A percentile compares a stretch with the other conserved stretches of the same genome.
Conservation (phyloP, 2,888 invertebrate species). For the Campopleginae sp. region DNA sequence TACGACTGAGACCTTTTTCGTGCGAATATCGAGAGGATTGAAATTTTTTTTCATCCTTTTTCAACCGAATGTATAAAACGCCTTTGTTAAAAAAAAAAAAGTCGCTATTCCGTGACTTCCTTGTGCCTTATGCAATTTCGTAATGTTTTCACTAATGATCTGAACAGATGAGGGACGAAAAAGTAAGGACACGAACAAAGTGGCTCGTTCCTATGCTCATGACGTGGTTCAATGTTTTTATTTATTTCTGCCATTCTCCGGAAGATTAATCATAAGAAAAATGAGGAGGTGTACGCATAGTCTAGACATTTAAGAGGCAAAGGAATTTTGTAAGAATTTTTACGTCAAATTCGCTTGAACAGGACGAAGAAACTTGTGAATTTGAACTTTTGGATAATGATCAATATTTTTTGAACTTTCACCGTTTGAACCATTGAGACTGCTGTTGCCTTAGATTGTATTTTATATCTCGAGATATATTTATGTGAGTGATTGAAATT, state of each 20-base stretch:
- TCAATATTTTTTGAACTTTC: constrained; percentile 76
- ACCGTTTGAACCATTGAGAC: constrained; percentile 73
- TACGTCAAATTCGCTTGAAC: background rate
- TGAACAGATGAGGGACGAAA: background rate
- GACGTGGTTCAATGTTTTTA: constrained; percentile 16
- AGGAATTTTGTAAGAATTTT: constrained; percentile 17
- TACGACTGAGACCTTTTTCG: constrained; percentile 56
- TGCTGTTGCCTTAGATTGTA: constrained; percentile 75
- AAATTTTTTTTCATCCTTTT: background rate
- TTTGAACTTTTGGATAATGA: constrained; percentile 62
- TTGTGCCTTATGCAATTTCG: constrained; percentile 54
- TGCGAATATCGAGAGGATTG: constrained; percentile 34
- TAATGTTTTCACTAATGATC: background rate
- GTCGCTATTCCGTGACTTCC: background rate
- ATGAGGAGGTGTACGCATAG: constrained; percentile 29
- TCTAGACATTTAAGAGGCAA: constrained; percentile 23
- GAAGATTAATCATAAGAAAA: constrained; percentile 27
- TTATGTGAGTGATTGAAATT: constrained; percentile 5
- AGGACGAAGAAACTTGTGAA: constrained; percentile 44
- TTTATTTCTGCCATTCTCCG: constrained; percentile 12
- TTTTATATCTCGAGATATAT: constrained; percentile 42
- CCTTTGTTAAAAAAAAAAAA: too few species aligned
- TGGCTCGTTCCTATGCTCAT: constrained; percentile 1
- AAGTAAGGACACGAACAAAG: constrained; percentile 23
- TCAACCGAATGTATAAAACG: too few species aligned